Base-by-base conservation (phyloP, 2,888 invertebrate genomes). In the Silvanus unidentatus region DNA sequence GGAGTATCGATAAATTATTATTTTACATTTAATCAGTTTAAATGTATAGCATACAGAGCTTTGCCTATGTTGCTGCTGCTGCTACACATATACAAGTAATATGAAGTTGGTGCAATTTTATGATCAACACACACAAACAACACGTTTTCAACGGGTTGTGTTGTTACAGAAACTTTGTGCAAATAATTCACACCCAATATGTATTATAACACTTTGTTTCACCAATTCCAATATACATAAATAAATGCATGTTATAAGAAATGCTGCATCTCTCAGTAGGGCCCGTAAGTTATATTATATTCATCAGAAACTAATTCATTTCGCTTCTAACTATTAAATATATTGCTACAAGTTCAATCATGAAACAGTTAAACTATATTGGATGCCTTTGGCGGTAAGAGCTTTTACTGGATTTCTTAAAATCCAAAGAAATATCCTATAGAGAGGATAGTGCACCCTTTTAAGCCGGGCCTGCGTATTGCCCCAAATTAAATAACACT, bases 311-410 rank as follows among this genome's bases (percentile, higher is more conserved):
- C 37, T 15, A 37, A 37, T 37, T 13, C 16, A 37, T 37, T 37
- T 37, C 15, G 37, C 37, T 37, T 16, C 37, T 15, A 37, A 37
- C 37, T n/a, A 37, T 9, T 15, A 16, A 3, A 6, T 9, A 15
- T 37, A 32, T n/a, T 32, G 32, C 32, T 11, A 12, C 11, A 32
- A 12, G 12, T n/a, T 32, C 32, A 32, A 32, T 13, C 9, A 16
- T 12, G 37, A 13, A 16, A 41, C 28, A 16, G 16, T 29, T 32
- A 36, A 40, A 40, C 13, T 42, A 22, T 42, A 45, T 45, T 39
- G 45, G 13, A 42, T 39, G 45, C 45, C 45, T 22, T 37, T 45
- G 44, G 44, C 44, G 35, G 39, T n/a, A n/a, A n/a, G n/a, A n/a
- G n/a, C n/a, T n/a, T n/a, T n/a, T n/a, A n/a, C 16, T 42, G 27